Conservation (phyloP, 2,113 vertebrate species). For the Diphyllodes magnificus region DNA sequence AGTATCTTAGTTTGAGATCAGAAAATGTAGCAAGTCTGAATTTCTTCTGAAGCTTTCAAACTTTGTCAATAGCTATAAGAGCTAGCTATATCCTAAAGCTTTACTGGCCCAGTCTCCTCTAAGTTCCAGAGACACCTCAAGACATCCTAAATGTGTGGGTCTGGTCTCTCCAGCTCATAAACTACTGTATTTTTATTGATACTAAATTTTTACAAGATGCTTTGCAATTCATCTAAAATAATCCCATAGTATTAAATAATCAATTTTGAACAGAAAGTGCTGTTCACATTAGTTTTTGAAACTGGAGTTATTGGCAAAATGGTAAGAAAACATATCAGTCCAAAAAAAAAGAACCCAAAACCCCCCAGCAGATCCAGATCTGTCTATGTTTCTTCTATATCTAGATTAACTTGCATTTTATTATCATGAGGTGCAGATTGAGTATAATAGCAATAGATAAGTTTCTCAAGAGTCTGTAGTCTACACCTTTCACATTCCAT, state of each 20-base stretch:
- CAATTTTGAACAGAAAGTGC: background rate
- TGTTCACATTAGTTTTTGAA: background rate
- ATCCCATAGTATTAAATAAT: background rate
- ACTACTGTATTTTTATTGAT: background rate
- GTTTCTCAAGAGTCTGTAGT: background rate
- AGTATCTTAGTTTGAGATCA: background rate
- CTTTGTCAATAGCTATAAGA: background rate
- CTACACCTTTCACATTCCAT: background rate
- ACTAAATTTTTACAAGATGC: background rate
- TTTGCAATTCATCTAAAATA: background rate
- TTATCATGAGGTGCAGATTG: background rate
- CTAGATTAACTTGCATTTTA: background rate
- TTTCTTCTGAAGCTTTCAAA: background rate
- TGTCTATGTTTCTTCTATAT: background rate
- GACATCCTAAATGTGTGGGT: background rate
- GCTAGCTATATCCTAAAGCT: background rate
- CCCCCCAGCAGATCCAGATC: background rate
- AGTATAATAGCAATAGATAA: background rate
- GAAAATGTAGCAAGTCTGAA: background rate
- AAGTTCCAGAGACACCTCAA: background rate
- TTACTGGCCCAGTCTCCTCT: background rate
- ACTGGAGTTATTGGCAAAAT: background rate
- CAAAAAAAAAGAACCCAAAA: background rate
- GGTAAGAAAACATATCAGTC: background rate
- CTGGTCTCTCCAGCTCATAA: background rate